These are phyloP conservation scores for Bicyclus anynana DNA, from an alignment of 1,140 invertebrate species.

Conservation along the genomic window DNA sequence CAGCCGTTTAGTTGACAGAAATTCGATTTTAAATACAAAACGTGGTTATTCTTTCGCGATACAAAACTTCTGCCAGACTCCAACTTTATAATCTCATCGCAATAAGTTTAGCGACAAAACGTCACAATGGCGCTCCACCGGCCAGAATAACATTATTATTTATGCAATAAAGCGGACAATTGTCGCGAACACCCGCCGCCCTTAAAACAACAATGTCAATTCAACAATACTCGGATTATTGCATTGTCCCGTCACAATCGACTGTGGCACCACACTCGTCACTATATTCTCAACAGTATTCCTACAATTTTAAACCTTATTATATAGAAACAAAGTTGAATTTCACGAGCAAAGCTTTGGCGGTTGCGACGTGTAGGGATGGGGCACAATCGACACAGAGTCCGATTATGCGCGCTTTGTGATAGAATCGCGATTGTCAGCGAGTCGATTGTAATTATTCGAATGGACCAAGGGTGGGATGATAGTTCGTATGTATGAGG, in stretches of 20 bases:
- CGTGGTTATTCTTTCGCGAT: not conserved
- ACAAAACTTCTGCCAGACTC: slow-evolving; percentile 7
- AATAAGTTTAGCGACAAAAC: slow-evolving; percentile 55
- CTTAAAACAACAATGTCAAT: slow-evolving; percentile 76
- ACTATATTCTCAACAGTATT: slow-evolving; percentile 35
- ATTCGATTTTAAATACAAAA: no score
- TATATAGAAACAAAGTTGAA: slow-evolving; percentile 26
- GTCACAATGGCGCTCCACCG: slow-evolving; percentile 57
- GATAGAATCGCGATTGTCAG: slow-evolving; percentile 74
- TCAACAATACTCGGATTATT: slow-evolving; percentile 74
- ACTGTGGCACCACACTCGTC: slow-evolving; percentile 40
- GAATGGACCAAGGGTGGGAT: slow-evolving; percentile 55
- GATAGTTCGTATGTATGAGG: slow-evolving; percentile 61
- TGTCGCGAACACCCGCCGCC: slow-evolving; percentile 64
- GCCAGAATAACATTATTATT: slow-evolving; percentile 73
- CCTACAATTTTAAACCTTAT: slow-evolving; percentile 25
- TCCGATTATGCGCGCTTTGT: slow-evolving; percentile 74
- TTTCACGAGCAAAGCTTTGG: slow-evolving; percentile 24
- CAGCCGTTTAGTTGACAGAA: no score
- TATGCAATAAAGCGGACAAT: slow-evolving; percentile 74
- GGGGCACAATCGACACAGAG: slow-evolving; percentile 50
- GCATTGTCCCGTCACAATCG: slow-evolving; percentile 70
- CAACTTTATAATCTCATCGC: slow-evolving; percentile 37
- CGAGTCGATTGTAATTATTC: slow-evolving; percentile 72
- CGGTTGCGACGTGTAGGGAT: slow-evolving; percentile 40